phyloP scores from a whole-genome alignment of 92 coral and sea anemone species.

The Diadumene lineata region DNA sequence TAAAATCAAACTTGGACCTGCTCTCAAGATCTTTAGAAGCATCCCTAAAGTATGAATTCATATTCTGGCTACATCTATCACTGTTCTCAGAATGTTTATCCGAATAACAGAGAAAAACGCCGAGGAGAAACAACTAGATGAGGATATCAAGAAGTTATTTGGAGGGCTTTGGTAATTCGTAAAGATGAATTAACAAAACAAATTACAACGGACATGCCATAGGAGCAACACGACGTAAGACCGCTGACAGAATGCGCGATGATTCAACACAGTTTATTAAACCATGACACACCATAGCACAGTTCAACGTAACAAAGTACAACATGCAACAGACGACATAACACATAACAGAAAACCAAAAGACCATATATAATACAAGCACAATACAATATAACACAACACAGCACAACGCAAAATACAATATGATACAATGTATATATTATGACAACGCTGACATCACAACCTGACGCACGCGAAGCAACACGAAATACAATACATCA shows the following conservation, averaged over 20 bases:
- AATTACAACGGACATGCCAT: too few species aligned
- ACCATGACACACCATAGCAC: too few species aligned
- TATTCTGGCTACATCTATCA: not conserved
- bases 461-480: too few species aligned
- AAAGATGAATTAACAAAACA: too few species aligned
- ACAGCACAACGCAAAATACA: not conserved
- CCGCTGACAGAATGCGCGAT: too few species aligned
- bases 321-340: not conserved
- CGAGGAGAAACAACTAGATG: not conserved
- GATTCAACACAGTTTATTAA: too few species aligned
- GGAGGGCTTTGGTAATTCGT: too few species aligned
- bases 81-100: not conserved
- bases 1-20: constrained; percentile 94
- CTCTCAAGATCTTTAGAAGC: constrained; percentile 88
- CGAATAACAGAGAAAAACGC: not conserved
- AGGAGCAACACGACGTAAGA: too few species aligned
- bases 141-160: not conserved
- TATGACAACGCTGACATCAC: too few species aligned
- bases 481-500: too few species aligned
- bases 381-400: not conserved
- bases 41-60: constrained; percentile 62
- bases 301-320: too few species aligned
- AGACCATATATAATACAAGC: not conserved
- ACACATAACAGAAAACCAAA: not conserved
- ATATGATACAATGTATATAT: too few species aligned